Evolutionary conservation across 2,113 vertebrate species (phyloP).

Genomic region (Chauna torquata): DNA sequence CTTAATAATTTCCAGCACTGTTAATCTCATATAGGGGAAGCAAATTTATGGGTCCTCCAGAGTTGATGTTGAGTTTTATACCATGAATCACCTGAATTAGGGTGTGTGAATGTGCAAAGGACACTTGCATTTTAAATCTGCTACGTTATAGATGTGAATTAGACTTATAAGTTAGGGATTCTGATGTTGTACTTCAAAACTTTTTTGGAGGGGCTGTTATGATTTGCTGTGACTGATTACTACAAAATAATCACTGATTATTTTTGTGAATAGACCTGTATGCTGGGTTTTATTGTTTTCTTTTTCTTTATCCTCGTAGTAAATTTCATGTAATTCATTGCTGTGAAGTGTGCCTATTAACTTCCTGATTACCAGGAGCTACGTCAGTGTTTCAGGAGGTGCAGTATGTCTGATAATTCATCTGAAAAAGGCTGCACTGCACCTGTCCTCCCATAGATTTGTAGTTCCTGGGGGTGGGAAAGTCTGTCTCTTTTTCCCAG

Average conservation of each 20-base stretch:
- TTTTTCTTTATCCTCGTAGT: neutral
- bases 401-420: neutral
- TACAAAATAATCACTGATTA: neutral
- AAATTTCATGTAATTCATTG: neutral
- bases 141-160: neutral
- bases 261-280: neutral
- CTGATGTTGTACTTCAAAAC: neutral
- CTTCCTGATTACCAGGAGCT: neutral
- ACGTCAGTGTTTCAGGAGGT: neutral
- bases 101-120: neutral
- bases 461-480: neutral
- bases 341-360: neutral
- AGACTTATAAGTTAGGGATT: neutral
- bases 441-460: neutral
- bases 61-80: neutral
- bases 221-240: neutral
- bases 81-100: neutral
- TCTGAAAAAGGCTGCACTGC: neutral
- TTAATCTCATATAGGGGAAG: neutral
- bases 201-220: accelerated
- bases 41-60: neutral
- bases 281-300: neutral
- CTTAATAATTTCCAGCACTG: neutral
- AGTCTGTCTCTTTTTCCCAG: neutral
- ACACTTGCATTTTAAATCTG: neutral